phyloP scores from a whole-genome alignment of 2,888 invertebrate genomes.

The Conomelus anceps region DNA sequence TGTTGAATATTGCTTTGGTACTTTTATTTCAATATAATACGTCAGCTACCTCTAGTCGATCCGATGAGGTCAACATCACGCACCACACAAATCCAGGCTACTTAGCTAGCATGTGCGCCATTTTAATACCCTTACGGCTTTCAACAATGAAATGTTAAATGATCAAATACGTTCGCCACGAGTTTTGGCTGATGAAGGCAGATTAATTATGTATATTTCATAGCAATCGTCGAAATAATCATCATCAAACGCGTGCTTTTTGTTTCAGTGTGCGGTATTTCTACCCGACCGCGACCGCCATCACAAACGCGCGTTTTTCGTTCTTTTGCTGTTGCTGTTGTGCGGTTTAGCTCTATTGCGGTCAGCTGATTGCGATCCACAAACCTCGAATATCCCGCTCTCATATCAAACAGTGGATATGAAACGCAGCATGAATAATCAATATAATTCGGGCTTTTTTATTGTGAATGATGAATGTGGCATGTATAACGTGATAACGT shows the following conservation, averaged over 20 bases:
- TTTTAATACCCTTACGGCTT: not conserved
- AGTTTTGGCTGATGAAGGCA: not conserved
- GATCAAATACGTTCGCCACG: not conserved
- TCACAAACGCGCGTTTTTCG: not conserved
- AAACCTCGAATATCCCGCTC: too few relatives aligned
- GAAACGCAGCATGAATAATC: too few relatives aligned
- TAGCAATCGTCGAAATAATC: not conserved
- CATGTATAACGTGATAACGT: too few relatives aligned
- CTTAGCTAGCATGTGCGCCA: too few relatives aligned
- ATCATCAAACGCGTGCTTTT: not conserved
- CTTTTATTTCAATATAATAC: too few relatives aligned
- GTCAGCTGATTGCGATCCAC: not conserved
- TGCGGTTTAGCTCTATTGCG: not conserved
- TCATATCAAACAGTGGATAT: too few relatives aligned
- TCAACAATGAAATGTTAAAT: not conserved
- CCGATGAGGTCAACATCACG: too few relatives aligned
- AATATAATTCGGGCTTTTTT: too few relatives aligned
- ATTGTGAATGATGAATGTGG: too few relatives aligned
- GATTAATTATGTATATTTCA: not conserved
- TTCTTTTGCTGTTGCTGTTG: not conserved
- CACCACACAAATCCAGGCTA: too few relatives aligned
- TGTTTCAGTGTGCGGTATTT: not conserved
- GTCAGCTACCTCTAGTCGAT: too few relatives aligned
- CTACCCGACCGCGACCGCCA: not conserved
- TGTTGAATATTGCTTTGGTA: too few relatives aligned